phyloP scores from a whole-genome alignment of 2,113 vertebrate genomes.

The Aleadryas rufinucha region DNA sequence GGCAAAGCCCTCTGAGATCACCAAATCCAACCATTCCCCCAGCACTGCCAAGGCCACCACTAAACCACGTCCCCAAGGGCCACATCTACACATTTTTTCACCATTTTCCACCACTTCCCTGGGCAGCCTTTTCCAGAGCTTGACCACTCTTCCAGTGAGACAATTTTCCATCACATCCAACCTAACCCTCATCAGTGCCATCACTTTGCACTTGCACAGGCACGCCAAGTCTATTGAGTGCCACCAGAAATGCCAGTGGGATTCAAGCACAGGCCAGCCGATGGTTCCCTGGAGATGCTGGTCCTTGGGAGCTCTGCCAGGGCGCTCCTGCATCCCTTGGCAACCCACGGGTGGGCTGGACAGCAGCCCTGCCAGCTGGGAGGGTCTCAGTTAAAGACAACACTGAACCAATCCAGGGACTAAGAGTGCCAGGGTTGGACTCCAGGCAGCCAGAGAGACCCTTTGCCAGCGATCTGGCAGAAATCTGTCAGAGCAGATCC shows the following conservation, averaged over 20 bases:
- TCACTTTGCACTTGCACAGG: accelerated
- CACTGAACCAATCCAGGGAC: background rate
- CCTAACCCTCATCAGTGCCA: background rate
- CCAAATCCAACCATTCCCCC: background rate
- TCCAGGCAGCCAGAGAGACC: background rate
- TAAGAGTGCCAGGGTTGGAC: background rate
- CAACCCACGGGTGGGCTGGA: accelerated
- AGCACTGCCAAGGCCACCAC: background rate
- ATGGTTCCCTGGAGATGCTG: background rate
- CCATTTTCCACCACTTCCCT: background rate
- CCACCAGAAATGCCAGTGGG: background rate
- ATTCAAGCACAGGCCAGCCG: background rate
- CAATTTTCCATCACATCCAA: background rate
- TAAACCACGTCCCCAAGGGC: background rate
- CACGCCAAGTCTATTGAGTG: accelerated
- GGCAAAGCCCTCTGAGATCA: background rate
- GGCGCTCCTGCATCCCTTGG: background rate
- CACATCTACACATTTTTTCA: accelerated
- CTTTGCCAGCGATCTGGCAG: background rate
- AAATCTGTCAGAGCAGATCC: background rate
- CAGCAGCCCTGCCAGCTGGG: background rate
- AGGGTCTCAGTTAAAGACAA: background rate
- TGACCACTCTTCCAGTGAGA: background rate
- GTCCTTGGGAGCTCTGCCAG: background rate
- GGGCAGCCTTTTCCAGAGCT: background rate